Evolutionary conservation across 1,140 invertebrate genomes (phyloP), one percentile per base, ranked within the genome.

Genomic region (Coptotermes formosanus): DNA sequence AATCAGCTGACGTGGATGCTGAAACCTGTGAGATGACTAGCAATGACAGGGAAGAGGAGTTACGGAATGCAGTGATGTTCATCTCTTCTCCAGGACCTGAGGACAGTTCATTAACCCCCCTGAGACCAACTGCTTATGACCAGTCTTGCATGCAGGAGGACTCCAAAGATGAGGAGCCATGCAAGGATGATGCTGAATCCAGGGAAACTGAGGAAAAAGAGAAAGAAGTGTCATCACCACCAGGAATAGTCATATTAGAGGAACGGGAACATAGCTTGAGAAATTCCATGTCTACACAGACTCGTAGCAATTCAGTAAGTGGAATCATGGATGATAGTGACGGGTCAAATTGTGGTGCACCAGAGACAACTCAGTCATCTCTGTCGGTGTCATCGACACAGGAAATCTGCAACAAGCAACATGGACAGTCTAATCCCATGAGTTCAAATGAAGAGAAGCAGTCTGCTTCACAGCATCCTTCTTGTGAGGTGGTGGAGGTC

Each of bases 181-280:
- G 59, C 21, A 64, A 23, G 21, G 59, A 64, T 64, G 59, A 64
- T 19, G 12, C 38, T 30, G 55, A 84, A 55, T n/a, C 43, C n/a
- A 84, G 83, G 23, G 55, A 55, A 52, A 84, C n/a, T 84, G 38
- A 84, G 21, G n/a, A 52, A 14, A 84, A 52, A 55, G 48, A 30
- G 43, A 44, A 55, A 43, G 83, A 84, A 43, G 87, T 0, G 23
- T 30, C 82, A 23, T 84, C 85, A 44, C 82, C 89, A 6, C 86
- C 90, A 48, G 83, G 87, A 23, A 87, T 88, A 14, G 87, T 89
- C 25, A 87, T 89, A 7, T 85, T 89, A 3, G 90, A 91, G 48
- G 88, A 89, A 44, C 84, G 88, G 23, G 89, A 89, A 43, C 88
- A 88, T 1, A 89, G 90, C 30, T 75, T 30, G 25, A 75, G 64